Base-by-base conservation (phyloP, 2,888 invertebrate species). In the Corbicula japonica region DNA sequence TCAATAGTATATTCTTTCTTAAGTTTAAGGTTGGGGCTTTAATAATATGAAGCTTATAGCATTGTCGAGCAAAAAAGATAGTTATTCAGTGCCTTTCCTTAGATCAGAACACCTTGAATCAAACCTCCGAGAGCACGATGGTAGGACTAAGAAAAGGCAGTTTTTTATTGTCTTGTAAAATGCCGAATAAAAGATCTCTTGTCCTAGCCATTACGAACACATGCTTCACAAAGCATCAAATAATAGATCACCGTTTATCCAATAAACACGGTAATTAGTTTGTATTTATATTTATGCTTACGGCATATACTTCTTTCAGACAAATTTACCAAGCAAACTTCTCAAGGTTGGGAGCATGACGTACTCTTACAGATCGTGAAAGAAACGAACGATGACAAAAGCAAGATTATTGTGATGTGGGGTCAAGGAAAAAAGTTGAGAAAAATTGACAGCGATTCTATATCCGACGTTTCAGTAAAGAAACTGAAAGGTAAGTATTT, bases 311-410 rank as follows among this genome's bases (percentile, higher is more conserved):
- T 4, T n/a, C 28, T 68, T 66, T 2, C 38, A 66, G 74, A 21
- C 23, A 34, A 21, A 26, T 75, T 75, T 41, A 6, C 32, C 4
- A 75, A 68, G 35, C 62, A 69, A 26, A 75, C 75, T 3, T 34
- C 61, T 44, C 34, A 62, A 8, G 75, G 75, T 21, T 75, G 68
- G 75, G 75, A 75, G 34, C 75, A 75, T 30, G 26, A 38, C 28
- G 68, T 75, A 3, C 18, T 46, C n/a, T 44, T 63, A 26, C 30
- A 21, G 8, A 54, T 72, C 1, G 44, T 46, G 38, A 28, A 30
- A 15, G 46, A 46, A 2, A 34, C 41, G n/a, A n/a, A n/a, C n/a
- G 28, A 48, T 3, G 38, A 34, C 15, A 48, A 26, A 6, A 26
- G 23, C 2, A 50, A 60, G 1, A 12, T 70, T 1, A 1, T n/a